Base-by-base conservation (phyloP, 2,113 vertebrate genomes). In the Leucopsar rothschildi region DNA sequence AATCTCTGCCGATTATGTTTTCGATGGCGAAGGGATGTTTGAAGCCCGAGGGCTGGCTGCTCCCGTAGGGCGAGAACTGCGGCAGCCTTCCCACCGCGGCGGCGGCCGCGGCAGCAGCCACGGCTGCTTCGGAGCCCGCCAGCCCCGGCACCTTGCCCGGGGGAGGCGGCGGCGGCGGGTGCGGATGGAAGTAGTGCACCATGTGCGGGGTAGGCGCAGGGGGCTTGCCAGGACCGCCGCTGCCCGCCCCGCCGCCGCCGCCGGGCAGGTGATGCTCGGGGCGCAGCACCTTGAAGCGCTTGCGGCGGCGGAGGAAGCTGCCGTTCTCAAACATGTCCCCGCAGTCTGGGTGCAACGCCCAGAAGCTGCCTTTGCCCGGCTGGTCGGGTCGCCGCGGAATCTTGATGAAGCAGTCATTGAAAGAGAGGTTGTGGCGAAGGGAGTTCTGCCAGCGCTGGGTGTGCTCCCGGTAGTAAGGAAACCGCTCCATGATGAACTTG, bases 241-340 rank as follows among this genome's bases (percentile, higher is more conserved):
- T 55, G 4, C 77, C 68, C 7, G 56, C n/a, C n/a, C 72, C 72
- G 45, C 79, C 12, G 63, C 91, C 59, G 11, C 95, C 97, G 1
- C 96, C 88, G 35, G 97, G 94, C 78, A 97, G 86, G 92, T 97
- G 93, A 69, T 98, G 99, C 84, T 99, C 98, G 2, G 98, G 97
- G 17, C 99, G 98, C 93, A 98, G 96, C 69, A 99, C 98, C 95
- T 99, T 99, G 98, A 99, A 99, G 85, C 99, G 98, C 95, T 99
- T 99, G 96, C 99, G 99, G 95, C 99, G 99, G 55, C 99, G 97
- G 96, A 99, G 88, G 96, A 99, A 99, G 96, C 99, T 99, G 92
- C 99, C 99, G 87, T 99, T 99, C 98, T 99, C 99, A 80, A 99
- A 99, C 99, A 99, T 99, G 98, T 99, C 99, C 44, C 99, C 99